Conservation (phyloP, 2,113 vertebrate species). For the Aleadryas rufinucha region DNA sequence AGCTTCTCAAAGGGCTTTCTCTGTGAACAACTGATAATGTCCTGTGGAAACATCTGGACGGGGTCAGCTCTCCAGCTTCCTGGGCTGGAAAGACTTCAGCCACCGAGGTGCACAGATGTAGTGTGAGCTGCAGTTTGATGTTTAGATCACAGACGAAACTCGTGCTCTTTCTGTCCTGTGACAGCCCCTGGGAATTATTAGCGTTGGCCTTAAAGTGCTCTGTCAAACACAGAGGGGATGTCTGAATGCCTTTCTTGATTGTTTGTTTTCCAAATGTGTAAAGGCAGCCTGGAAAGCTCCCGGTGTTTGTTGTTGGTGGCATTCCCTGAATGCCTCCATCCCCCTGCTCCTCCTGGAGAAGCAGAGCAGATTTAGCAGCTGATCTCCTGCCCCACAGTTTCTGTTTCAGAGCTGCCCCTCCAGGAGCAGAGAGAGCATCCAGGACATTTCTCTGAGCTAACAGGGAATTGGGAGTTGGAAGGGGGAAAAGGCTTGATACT, state of each 20-base stretch:
- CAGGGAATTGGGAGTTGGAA: not conserved
- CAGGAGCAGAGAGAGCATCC: not conserved
- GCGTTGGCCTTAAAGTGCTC: not conserved
- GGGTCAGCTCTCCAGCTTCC: constrained; percentile 21
- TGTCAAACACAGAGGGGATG: not conserved
- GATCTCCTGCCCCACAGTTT: not conserved
- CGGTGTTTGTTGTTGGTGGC: not conserved
- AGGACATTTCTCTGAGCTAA: not conserved
- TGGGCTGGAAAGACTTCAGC: not conserved
- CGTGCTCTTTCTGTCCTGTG: not conserved
- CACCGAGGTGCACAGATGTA: constrained; percentile 4
- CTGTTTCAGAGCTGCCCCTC: not conserved
- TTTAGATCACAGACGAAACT: constrained; percentile 11
- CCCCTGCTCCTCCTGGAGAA: not conserved
- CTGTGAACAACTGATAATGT: not conserved
- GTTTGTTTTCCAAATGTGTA: not conserved
- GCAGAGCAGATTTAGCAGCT: not conserved
- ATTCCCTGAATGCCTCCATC: not conserved
- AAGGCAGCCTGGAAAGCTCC: constrained; percentile 3
- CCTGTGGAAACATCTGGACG: constrained; percentile 41
- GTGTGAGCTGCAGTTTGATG: constrained; percentile 39
- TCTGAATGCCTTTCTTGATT: constrained; percentile 30
- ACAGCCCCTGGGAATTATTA: not conserved
- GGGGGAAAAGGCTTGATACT: not conserved
- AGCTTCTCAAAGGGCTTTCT: not conserved